Base-by-base conservation (phyloP, 2,113 vertebrate genomes). In the Morphnarchus princeps region DNA sequence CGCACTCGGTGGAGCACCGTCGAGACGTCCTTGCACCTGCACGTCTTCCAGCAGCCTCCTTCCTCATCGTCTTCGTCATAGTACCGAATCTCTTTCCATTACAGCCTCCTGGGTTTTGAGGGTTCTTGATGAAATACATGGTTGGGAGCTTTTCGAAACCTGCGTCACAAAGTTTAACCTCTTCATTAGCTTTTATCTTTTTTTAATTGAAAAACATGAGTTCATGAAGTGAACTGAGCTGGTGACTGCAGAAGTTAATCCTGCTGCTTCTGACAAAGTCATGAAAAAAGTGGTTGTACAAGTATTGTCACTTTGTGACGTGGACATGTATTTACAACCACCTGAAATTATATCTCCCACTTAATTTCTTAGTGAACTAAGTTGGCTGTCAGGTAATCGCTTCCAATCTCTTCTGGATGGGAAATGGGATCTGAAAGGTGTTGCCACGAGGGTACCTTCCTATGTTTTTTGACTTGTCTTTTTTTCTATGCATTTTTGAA, bases 121-220 rank as follows among this genome's bases (percentile, higher is more conserved):
- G 50, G 9, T 8, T 69, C 49, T 18, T n/a, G 26, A 19, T 55
- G 45, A 52, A 70, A 28, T 40, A 11, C 6, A 7, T 0, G 0
- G 8, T 10, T 43, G 47, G 45, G 72, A 65, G 67, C 11, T 19
- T 45, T 32, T 8, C 38, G 28, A 40, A 77, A 76, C 36, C 57
- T 10, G 15, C 1, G 0, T 69, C 43, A 3, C 1, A 0, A 50
- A 47, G 26, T 72, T 40, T 62, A 18, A 65, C 43, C 58, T 76
- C 50, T 89, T 84, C 5, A 1, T 85, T 88, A 45, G 49, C 50
- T 45, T 54, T 38, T 77, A 1, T 24, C 28, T 49, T 19, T 26
- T 59, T 72, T 71, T 81, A 91, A 89, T 50, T 69, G n/a, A 40
- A 84, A 62, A 50, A 45, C 55, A 6, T 0, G 0, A n/a, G 55